A percentile compares a stretch with the other conserved stretches of the same genome.
Conservation (phyloP, 2,113 vertebrate species). For the Prietella phreatophila region DNA sequence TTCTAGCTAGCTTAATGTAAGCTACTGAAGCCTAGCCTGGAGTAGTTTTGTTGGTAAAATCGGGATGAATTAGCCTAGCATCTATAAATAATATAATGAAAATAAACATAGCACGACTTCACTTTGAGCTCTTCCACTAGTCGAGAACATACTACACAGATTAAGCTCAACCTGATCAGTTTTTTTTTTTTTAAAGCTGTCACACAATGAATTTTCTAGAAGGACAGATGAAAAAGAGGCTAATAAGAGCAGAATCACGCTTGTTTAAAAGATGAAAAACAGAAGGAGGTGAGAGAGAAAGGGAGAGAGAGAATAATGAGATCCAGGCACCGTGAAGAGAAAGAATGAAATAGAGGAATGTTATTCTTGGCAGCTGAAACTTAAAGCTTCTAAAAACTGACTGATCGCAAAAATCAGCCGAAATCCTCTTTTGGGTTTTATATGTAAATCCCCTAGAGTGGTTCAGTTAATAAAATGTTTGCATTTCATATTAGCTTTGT, state of each 20-base stretch:
- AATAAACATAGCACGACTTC: not conserved
- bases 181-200: not conserved
- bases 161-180: not conserved
- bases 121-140: not conserved
- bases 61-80: not conserved
- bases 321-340: conserved; percentile 41
- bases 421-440: conserved; percentile 53
- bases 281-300: conserved; percentile 54
- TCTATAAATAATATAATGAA: not conserved
- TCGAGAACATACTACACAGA: not conserved
- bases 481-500: conserved; percentile 65
- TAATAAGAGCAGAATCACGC: not conserved
- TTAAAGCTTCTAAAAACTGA: conserved; percentile 60
- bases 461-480: conserved; percentile 64
- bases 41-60: not conserved
- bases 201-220: not conserved
- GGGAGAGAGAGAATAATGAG: conserved; percentile 35
- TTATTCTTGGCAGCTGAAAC: conserved; percentile 68
- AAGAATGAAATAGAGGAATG: conserved; percentile 59
- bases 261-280: conserved; percentile 29
- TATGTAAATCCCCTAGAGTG: conserved; percentile 56
- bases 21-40: not conserved
- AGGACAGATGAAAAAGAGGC: not conserved
- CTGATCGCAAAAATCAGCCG: conserved; percentile 60
- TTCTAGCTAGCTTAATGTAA: not conserved